Evolutionary conservation across 2,113 vertebrate genomes (phyloP).

Genomic region (Nerophis ophidion): DNA sequence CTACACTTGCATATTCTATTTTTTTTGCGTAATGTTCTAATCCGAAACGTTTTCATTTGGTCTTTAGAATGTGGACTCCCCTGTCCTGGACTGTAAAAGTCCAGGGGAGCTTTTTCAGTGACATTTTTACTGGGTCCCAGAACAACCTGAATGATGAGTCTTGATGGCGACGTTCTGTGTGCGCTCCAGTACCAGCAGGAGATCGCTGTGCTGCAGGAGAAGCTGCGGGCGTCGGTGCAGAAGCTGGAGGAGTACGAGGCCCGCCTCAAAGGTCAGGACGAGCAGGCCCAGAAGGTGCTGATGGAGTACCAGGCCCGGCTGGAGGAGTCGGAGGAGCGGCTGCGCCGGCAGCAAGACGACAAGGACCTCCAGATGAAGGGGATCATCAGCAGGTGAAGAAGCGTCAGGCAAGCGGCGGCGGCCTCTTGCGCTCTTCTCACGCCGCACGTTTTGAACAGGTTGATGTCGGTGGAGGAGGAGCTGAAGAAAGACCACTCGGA

Average conservation of each 20-base stretch:
- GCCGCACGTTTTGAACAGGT: conserved; percentile 60
- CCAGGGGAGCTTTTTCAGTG: too few relatives aligned
- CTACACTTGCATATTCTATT: too few relatives aligned
- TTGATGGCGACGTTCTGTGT: not conserved
- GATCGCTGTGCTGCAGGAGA: conserved; percentile 90
- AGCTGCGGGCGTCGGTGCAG: conserved; percentile 88
- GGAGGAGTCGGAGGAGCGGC: conserved; percentile 92
- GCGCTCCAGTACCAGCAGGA: conserved; percentile 85
- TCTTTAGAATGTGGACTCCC: too few relatives aligned
- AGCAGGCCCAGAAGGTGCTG: conserved; percentile 91
- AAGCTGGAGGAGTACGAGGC: conserved; percentile 95
- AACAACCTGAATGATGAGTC: not conserved
- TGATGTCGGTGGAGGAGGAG: conserved; percentile 98
- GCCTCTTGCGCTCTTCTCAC: not conserved
- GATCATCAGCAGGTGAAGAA: conserved; percentile 91
- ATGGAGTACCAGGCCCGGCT: conserved; percentile 95
- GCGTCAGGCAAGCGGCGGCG: not conserved
- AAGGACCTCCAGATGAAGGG: conserved; percentile 99
- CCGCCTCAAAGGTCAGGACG: conserved; percentile 93
- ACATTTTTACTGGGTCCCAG: not conserved
- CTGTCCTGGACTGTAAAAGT: too few relatives aligned
- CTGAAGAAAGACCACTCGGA: conserved; percentile 96
- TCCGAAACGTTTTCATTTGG: too few relatives aligned
- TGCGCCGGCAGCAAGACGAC: conserved; percentile 95
- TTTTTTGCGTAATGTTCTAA: too few relatives aligned